Evolutionary conservation across 2,113 vertebrate species (phyloP).

Genomic region (Neogale vison): DNA sequence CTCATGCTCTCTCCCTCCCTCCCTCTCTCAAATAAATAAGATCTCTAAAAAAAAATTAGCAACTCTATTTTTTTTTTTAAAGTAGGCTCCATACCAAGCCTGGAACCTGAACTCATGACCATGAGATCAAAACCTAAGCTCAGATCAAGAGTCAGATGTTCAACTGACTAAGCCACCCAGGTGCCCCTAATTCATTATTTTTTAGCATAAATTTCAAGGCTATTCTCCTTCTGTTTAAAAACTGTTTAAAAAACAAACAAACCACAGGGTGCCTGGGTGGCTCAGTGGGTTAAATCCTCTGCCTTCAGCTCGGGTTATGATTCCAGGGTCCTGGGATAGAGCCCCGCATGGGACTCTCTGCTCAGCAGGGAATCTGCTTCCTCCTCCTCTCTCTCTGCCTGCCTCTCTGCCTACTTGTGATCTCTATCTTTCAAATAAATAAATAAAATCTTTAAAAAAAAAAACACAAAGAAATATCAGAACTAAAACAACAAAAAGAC

Average conservation of each 20-base stretch:
- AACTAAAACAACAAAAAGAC: background rate
- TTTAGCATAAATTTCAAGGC: background rate
- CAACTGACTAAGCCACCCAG: background rate
- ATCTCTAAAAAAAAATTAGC: too few relatives aligned
- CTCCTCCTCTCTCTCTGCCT: too few relatives aligned
- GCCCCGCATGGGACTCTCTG: too few relatives aligned
- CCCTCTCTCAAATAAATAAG: too few relatives aligned
- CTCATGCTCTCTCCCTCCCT: too few relatives aligned
- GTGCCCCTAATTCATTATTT: background rate
- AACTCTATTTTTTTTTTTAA: background rate
- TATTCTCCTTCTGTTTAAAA: background rate
- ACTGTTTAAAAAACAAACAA: background rate
- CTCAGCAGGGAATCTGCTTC: too few relatives aligned
- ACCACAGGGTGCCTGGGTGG: too few relatives aligned
- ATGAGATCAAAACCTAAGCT: background rate
- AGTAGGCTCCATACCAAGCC: background rate
- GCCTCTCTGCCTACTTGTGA: too few relatives aligned
- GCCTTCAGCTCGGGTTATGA: too few relatives aligned
- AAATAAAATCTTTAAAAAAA: background rate
- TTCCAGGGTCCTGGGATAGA: too few relatives aligned
- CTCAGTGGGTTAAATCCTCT: too few relatives aligned
- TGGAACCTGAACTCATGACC: background rate
- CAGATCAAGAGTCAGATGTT: background rate
- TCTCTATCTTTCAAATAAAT: too few relatives aligned
- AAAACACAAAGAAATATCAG: background rate